Evolutionary conservation across 2,888 invertebrate genomes (phyloP).

Genomic region (Fragum sueziense): DNA sequence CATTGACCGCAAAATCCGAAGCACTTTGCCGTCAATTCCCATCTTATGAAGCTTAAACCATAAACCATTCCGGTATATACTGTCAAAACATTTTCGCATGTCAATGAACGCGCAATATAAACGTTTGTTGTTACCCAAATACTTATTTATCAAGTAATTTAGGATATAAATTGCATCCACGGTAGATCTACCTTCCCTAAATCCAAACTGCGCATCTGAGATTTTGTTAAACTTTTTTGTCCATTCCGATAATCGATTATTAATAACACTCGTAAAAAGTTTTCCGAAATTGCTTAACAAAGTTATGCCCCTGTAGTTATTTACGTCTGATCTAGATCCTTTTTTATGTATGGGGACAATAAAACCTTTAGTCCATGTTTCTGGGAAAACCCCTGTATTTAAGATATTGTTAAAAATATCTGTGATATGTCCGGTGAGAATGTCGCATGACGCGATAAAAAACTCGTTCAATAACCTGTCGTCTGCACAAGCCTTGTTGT

Average conservation of each 20-base stretch:
- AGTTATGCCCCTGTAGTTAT: slow-evolving; percentile 42
- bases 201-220: slow-evolving; percentile 34
- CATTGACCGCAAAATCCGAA: neutral
- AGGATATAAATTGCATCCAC: slow-evolving; percentile 28
- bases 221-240: slow-evolving; percentile 17
- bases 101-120: slow-evolving; percentile 10
- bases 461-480: neutral
- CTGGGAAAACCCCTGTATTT: neutral
- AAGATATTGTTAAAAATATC: slow-evolving; percentile 38
- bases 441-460: neutral
- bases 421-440: neutral
- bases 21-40: neutral
- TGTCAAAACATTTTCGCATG: slow-evolving; percentile 1
- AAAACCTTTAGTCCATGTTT: neutral
- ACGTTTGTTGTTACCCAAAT: neutral
- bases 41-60: neutral
- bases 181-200: slow-evolving; percentile 23
- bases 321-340: slow-evolving; percentile 7
- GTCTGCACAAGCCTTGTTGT: neutral
- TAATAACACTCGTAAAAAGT: slow-evolving; percentile 32
- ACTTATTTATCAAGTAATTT: neutral
- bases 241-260: slow-evolving; percentile 13
- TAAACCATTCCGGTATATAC: neutral
- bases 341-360: slow-evolving; percentile 30
- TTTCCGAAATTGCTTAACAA: slow-evolving; percentile 29